Conservation (phyloP, 2,888 invertebrate species). For the Nebria brevicollis region DNA sequence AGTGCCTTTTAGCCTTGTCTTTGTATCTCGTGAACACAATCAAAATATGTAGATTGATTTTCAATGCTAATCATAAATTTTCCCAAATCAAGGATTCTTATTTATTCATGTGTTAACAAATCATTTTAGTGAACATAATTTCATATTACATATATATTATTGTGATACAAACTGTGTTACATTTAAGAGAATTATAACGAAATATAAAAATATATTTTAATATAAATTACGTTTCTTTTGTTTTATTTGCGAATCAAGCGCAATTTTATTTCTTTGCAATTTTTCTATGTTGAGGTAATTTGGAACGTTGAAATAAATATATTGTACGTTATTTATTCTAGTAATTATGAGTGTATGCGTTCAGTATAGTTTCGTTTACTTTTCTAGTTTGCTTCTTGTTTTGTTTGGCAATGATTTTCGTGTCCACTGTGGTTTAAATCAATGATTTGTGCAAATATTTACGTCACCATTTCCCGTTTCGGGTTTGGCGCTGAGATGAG, state of each 20-base stretch:
- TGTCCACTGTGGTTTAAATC: not conserved
- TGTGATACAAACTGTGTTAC: no score
- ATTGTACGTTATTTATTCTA: not conserved
- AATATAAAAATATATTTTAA: no score
- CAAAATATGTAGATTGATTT: not conserved
- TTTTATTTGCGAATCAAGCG: not conserved
- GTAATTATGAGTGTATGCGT: not conserved
- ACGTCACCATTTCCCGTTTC: not conserved
- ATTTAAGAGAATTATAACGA: no score
- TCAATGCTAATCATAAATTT: not conserved
- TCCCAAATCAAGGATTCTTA: not conserved
- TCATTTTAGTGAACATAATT: no score
- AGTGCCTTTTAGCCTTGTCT: not conserved
- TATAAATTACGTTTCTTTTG: not conserved
- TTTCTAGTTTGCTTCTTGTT: not conserved
- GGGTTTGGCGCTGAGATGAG: not conserved
- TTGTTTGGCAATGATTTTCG: not conserved
- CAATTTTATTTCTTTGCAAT: not conserved
- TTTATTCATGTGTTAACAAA: not conserved
- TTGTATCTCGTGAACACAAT: slow-evolving; percentile 1
- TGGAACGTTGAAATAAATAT: not conserved
- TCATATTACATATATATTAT: no score
- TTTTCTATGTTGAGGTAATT: not conserved
- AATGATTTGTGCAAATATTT: slow-evolving; percentile 1
- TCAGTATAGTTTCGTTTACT: slow-evolving; percentile 1